These are phyloP conservation scores for Danaus plexippus DNA, from an alignment of 1,140 invertebrate genomes.

Conservation along the genomic window DNA sequence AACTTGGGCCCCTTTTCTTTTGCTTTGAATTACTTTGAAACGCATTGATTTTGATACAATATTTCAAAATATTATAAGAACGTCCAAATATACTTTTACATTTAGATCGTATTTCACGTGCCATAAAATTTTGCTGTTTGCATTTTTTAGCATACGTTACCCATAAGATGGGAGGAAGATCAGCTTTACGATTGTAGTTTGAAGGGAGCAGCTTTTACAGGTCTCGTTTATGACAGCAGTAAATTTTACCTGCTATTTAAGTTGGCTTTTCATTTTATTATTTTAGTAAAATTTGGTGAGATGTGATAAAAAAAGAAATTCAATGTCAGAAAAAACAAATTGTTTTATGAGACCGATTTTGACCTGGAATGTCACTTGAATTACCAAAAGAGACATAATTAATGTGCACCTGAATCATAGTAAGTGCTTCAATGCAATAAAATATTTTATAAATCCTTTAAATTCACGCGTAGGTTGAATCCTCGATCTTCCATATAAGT, in stretches of 20 bases:
- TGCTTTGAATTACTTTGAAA: conserved; percentile 2
- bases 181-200: conserved; percentile 60
- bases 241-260: conserved; percentile 9
- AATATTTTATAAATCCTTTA: conserved; percentile 12
- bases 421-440: conserved; percentile 9
- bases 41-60: conserved; percentile 3
- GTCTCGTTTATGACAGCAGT: conserved; percentile 18
- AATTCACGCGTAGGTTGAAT: conserved; percentile 17
- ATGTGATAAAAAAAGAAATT: conserved; percentile 8
- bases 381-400: conserved; percentile 13
- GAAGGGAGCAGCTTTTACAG: conserved; percentile 33
- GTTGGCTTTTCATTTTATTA: conserved; percentile 5
- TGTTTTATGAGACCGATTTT: conserved; percentile 6
- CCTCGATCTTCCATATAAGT: conserved; percentile 17
- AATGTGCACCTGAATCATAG: conserved; percentile 18
- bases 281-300: conserved; percentile 4
- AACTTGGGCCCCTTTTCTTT: conserved; percentile 10
- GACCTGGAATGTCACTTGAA: conserved; percentile 5
- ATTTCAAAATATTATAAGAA: conserved; percentile 22
- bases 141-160: conserved; percentile 71
- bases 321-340: conserved; percentile 5
- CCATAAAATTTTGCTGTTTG: conserved; percentile 70
- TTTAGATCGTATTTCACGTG: conserved; percentile 61
- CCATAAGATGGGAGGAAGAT: conserved; percentile 44
- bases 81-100: conserved; percentile 29